Evolutionary conservation across 2,113 vertebrate species (phyloP).

Genomic region (Hiodon tergisus): DNA sequence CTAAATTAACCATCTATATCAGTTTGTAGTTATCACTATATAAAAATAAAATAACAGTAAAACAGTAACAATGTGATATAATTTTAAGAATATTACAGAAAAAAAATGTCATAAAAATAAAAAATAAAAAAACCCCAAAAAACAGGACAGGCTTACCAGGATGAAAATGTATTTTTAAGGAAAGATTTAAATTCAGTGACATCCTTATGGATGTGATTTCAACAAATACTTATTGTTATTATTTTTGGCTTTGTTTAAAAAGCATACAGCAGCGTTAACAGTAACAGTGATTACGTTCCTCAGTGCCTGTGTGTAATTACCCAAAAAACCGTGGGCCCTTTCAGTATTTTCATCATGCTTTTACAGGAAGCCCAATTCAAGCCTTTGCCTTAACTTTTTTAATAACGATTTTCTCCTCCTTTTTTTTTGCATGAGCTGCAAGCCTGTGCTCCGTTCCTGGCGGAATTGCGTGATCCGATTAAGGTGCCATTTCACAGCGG

Average conservation of each 20-base stretch:
- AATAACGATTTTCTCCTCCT: constrained; percentile 83
- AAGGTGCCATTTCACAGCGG: constrained; percentile 97
- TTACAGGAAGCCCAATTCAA: constrained; percentile 68
- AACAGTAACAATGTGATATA: too few species aligned
- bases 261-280: neutral
- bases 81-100: neutral
- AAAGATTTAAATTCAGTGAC: too few species aligned
- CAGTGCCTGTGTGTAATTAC: neutral
- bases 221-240: too few species aligned
- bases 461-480: constrained; percentile 97
- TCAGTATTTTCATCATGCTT: constrained; percentile 56
- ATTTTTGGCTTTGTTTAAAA: neutral
- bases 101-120: too few species aligned
- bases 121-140: too few species aligned
- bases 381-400: constrained; percentile 92
- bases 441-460: constrained; percentile 87
- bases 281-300: neutral
- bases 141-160: too few species aligned
- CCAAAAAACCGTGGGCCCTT: constrained; percentile 15
- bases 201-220: too few species aligned
- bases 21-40: too few species aligned
- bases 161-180: too few species aligned
- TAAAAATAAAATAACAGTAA: too few species aligned
- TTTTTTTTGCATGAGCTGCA: constrained; percentile 58
- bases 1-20: too few species aligned